Evolutionary conservation across 2,113 vertebrate genomes (phyloP).

Genomic region (Cnemophilus loriae): DNA sequence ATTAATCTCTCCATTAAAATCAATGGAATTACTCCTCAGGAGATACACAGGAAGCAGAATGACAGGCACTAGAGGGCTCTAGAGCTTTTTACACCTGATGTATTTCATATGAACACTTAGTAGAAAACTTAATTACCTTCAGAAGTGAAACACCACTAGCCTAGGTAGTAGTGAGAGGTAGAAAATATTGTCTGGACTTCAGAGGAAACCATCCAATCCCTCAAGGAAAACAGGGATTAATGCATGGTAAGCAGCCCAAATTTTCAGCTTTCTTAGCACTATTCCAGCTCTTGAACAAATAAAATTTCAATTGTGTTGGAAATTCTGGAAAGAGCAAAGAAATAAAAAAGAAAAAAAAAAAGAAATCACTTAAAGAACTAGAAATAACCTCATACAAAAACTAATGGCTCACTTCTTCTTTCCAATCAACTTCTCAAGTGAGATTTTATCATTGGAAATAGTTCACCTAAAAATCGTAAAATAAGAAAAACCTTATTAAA

Average conservation of each 20-base stretch:
- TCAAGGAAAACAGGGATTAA: not conserved
- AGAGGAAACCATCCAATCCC: not conserved
- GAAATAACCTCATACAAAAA: not conserved
- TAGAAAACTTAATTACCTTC: not conserved
- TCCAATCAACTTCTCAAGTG: slow-evolving; percentile 13
- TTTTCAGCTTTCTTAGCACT: not conserved
- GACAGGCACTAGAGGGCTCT: not conserved
- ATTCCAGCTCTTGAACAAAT: slow-evolving; percentile 2
- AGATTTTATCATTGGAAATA: slow-evolving; percentile 1
- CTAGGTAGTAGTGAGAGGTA: not conserved
- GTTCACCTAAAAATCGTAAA: slow-evolving; percentile 18
- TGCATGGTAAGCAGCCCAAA: not conserved
- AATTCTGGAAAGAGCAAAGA: not conserved
- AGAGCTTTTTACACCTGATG: not conserved
- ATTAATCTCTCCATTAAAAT: not conserved
- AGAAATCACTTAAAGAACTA: not conserved
- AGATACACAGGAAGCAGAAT: not conserved
- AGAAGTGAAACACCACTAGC: not conserved
- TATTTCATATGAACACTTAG: not conserved
- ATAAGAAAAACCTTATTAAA: slow-evolving; percentile 3
- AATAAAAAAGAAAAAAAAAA: not conserved
- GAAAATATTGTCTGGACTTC: not conserved
- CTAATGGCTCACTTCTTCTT: slow-evolving; percentile 1
- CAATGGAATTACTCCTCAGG: not conserved
- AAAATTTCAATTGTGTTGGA: not conserved